Evolutionary conservation across 2,797 vertebrate genomes (phyloP), one percentile per base, ranked within the genome.

Genomic region (Alcedo atthis): DNA sequence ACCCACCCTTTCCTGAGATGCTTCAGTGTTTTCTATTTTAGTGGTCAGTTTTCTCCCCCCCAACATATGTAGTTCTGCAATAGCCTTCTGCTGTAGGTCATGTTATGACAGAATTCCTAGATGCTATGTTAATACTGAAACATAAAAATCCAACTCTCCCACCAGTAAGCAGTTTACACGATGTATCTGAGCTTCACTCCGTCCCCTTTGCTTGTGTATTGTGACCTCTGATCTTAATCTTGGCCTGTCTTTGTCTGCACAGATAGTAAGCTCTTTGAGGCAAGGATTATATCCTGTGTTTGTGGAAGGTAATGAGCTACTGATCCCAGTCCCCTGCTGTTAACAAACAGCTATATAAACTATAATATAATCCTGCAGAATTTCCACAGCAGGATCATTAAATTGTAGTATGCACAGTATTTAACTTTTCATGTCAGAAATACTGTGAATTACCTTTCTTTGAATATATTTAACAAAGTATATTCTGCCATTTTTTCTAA

Each of bases 1-100:
- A 80, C 81, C 81, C 93, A 87, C 90, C 93, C 94, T 87, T 96
- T 94, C 95, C 95, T 95, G 94, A 94, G 84, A 81, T 83, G 62
- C 62, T 74, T 89, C 54, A 30, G 12, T 74, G 35, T 76, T 94
- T 93, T 82, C 69, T 95, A n/a, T 92, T 95, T 82, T 75, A 67
- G 78, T 58, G 33, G 20, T 25, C 32, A 24, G 2, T 7, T 13
- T 12, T 32, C 30, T 51, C 11, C 15, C 5, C 7, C 68, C 9
- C 42, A 35, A 18, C 25, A 40, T 24, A 30, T 26, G 7, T 59
- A 53, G 6, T 11, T 76, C 26, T 81, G 46, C 13, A 43, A 28
- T 13, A 32, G 12, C 35, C 32, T 77, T 74, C 42, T 74, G n/a
- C 58, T 90, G 2, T 19, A 28, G 28, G 20, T 63, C 21, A 2